Conservation (phyloP, 2,888 invertebrate species). For the Cantharis lateralis region DNA sequence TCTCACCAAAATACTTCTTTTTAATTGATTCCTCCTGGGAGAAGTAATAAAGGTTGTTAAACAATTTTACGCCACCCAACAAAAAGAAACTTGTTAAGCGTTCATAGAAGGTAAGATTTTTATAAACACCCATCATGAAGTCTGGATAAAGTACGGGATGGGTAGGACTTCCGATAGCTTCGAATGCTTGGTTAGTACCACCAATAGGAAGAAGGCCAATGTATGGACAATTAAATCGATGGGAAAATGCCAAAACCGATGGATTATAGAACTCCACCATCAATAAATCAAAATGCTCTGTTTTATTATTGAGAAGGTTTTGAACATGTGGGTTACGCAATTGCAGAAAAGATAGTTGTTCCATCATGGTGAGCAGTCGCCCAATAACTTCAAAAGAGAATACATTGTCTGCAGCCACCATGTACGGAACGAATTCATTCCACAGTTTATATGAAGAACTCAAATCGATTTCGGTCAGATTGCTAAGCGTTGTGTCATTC, state of each 20-base stretch:
- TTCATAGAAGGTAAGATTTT: background rate
- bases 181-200: background rate
- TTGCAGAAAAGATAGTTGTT: background rate
- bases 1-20: background rate
- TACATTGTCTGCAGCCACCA: background rate
- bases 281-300: background rate
- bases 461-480: background rate
- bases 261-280: background rate
- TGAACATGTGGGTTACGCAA: background rate
- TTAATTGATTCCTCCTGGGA: background rate
- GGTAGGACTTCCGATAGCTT: background rate
- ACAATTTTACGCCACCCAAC: background rate
- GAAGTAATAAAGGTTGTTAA: background rate
- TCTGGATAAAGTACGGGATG: background rate
- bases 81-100: background rate
- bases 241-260: background rate
- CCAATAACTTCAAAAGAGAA: background rate
- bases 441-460: background rate
- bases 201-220: background rate
- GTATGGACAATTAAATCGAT: background rate
- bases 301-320: background rate
- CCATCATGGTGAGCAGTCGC: background rate
- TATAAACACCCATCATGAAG: background rate
- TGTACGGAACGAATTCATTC: background rate
- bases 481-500: background rate